Percentiles rank a stretch among this genome's conserved stretches.
These are phyloP conservation scores for Mellivora capensis DNA, from an alignment of 2,113 vertebrate species.

Conservation along the genomic window DNA sequence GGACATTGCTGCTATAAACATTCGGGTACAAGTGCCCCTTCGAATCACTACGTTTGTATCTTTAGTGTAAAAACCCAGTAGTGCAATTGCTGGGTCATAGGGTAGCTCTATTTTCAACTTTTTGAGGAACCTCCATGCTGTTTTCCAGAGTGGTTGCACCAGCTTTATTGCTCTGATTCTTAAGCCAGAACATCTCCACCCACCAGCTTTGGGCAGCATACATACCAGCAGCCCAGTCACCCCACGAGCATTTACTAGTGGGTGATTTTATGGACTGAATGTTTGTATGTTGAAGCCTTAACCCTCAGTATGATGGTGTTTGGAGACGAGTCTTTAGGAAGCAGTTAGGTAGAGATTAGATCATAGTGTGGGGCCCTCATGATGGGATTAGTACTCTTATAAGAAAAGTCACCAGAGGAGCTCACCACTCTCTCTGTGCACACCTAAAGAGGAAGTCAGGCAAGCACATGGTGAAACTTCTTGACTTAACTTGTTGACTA, in stretches of 20 bases:
- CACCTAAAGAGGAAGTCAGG: background rate
- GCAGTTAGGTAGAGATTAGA: background rate
- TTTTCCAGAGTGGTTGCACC: no score
- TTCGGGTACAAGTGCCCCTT: no score
- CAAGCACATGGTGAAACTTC: background rate
- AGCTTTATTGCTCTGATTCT: background rate
- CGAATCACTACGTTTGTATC: no score
- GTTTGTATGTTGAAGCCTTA: background rate
- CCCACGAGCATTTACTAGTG: background rate
- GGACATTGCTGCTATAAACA: no score
- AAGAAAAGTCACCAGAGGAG: background rate
- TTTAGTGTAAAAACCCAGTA: no score
- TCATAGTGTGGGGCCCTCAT: no score
- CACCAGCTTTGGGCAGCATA: background rate
- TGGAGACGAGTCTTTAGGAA: background rate
- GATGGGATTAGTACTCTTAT: background rate
- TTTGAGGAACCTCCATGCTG: no score
- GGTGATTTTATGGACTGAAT: background rate
- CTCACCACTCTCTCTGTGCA: background rate
- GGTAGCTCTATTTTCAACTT: no score
- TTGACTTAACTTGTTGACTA: background rate
- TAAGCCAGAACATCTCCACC: background rate
- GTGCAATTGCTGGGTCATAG: no score
- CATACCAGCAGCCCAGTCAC: background rate
- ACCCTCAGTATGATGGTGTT: background rate